Evolutionary conservation across 2,797 vertebrate species (phyloP), one percentile per base, ranked within the genome.

Genomic region (Anguilla megastoma): DNA sequence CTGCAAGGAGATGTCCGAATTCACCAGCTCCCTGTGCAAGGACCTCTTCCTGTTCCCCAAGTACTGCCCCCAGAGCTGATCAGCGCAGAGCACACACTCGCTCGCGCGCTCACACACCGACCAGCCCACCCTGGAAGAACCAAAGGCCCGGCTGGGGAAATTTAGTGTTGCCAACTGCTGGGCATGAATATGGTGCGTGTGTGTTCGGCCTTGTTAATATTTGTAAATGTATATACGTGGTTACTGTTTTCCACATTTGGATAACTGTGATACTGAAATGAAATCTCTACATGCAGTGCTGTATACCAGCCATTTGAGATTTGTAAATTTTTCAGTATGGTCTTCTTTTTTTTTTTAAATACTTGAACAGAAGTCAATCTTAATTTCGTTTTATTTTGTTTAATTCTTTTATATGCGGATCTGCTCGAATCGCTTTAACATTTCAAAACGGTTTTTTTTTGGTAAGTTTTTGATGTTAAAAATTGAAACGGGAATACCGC

Each of bases 1-100:
- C 86, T 99, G 99, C 93, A 99, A 99, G 94, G 99, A 99, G 95
- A 99, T 99, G 99, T 99, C 99, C 0, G 98, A 99, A 92, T 99
- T 98, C 91, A 97, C 96, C 89, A 99, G 98, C 95, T 99, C 98
- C 0, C 95, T 99, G 87, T 99, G 98, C 95, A 97, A 89, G 90
- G 97, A 97, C 90, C 96, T 99, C 93, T 99, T 97, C 94, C 94
- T 99, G 85, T 99, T 99, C 92, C 99, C 99, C 36, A 99, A 98
- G 87, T 95, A 97, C 92, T 94, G 92, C 89, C 90, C 93, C 36
- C 92, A 93, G 89, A 94, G 91, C 90, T 95, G 92, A 94, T 85
- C 89, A 50, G 41, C 82, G 85, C 54, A 60, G 33, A 76, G 79
- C 30, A 41, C 16, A 76, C 41, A 63, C 56, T 89, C 85, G 14